Base-by-base conservation (phyloP, 2,888 invertebrate species). In the Encarsia formosa region DNA sequence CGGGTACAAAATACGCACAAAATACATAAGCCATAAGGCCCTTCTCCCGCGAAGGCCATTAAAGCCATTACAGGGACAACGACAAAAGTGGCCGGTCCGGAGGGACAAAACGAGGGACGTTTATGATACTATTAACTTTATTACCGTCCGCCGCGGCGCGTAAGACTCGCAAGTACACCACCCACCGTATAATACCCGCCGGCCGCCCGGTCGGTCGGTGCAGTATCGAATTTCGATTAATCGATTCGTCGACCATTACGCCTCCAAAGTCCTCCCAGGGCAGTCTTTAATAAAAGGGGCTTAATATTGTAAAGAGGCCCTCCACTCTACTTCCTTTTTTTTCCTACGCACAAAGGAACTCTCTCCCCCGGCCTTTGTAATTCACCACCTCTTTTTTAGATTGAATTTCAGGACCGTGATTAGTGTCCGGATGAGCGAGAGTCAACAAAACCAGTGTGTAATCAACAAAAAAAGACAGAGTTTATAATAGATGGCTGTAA, bases 161-260 rank as follows among this genome's bases (percentile, higher is more conserved):
- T 35, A 11, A n/a, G n/a, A 20, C 20, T 23, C 34, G 45, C 44
- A 38, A 34, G 16, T 20, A 34, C 31, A 39, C 31, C 43, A 34
- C 47, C 44, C 44, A 32, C 37, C 32, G n/a, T 35, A 15, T 16
- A 13, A 4, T 16, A 15, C 20, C 11, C 18, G 18, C 19, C 37
- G 37, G 39, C 44, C 45, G 24, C 31, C 49, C 56, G 51, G 56
- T 50, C 55, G 42, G 57, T 52, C 56, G 57, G 26, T 8, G 11
- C 26, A 58, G 63, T 69, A 73, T 73, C 69, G 71, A 71, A 71
- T 71, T 70, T 71, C 71, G 69, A 73, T 73, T 71, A 73, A 73
- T 73, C 73, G 73, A 69, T 70, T 63, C 65, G 47, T 35, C 58
- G 61, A 58, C 67, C 63, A 64, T 66, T 66, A 65, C 65, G 60